Evolutionary conservation across 1,140 invertebrate genomes (phyloP), one percentile per base, ranked within the genome.

Genomic region (Hyles euphorbiae): DNA sequence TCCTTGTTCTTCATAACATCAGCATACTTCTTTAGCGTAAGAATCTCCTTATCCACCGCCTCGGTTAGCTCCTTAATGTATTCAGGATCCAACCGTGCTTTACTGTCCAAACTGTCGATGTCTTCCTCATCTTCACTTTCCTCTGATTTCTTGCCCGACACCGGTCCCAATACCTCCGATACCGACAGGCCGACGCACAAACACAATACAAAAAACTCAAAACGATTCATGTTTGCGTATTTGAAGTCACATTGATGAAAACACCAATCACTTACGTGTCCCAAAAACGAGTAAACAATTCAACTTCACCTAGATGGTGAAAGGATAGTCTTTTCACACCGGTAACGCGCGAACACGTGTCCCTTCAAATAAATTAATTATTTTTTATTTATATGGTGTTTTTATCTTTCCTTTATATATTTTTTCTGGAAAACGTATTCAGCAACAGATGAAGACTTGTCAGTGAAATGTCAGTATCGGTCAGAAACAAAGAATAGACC

Each of bases 151-250:
- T 80, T 81, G 40, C 52, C 64, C 5, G 56, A 52, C 8, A 83
- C 75, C 9, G 85, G 83, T 0, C 85, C 85, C 12, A 83, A 59
- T n/a, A 83, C 60, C 54, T 86, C 82, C 6, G 72, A 67, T 60
- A 67, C 54, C 10, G 72, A 68, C 48, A 84, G 43, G 11, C 68
- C 56, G 51, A 82, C 56, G 60, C 80, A 86, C 44, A 87, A 59
- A 49, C 65, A 80, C 50, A 87, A 62, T 50, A 83, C 40, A 44
- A 71, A 78, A 22, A 82, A 45, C 53, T 72, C 70, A 51, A 76
- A 72, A 53, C 72, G 61, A 54, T 62, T 67, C 82, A 87, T 81
- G 33, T 72, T 68, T 61, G 49, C 48, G 34, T 47, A 60, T 56
- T 49, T 55, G 45, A 33, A 36, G 53, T 12, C 44, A 36, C 63